A percentile compares a stretch with the other conserved stretches of the same genome.
Conservation (phyloP, 1,140 invertebrate species). For the Pollicipes pollicipes region DNA sequence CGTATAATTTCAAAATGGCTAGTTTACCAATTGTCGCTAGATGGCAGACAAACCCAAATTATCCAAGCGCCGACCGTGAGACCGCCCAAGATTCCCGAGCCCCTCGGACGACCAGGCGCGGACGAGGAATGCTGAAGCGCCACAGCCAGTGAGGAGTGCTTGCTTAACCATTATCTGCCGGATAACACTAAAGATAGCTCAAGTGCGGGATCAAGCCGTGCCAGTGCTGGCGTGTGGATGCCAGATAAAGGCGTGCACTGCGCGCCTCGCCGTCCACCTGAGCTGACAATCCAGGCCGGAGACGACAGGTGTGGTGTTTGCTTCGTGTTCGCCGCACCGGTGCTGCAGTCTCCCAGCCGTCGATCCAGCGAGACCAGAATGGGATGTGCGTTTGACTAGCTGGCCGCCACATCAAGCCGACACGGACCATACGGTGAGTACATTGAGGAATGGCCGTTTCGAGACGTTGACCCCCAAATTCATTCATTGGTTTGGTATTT, state of each 20-base stretch:
- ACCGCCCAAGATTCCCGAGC: slow-evolving; percentile 9
- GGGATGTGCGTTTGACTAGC: not conserved
- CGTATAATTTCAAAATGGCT: too few species aligned
- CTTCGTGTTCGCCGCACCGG: not conserved
- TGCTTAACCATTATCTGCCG: slow-evolving; percentile 11
- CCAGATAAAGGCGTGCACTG: not conserved
- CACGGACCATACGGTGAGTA: too few species aligned
- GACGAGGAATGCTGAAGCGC: slow-evolving; percentile 5
- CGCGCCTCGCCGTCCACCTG: too few species aligned
- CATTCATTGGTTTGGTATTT: too few species aligned
- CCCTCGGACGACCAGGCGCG: slow-evolving; percentile 13
- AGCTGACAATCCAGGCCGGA: not conserved
- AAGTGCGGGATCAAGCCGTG: not conserved
- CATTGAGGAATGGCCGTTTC: too few species aligned
- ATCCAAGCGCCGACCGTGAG: slow-evolving; percentile 2
- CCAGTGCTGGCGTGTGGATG: not conserved
- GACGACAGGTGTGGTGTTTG: not conserved
- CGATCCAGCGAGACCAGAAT: not conserved
- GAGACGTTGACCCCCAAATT: too few species aligned
- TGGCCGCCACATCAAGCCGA: too few species aligned
- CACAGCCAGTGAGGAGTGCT: slow-evolving; percentile 7
- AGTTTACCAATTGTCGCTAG: not conserved
- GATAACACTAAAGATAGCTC: not conserved
- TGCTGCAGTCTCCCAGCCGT: not conserved
- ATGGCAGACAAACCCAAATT: slow-evolving; percentile 1